These are phyloP conservation scores for Oreochromis spilurus DNA, from an alignment of 2,113 vertebrate species.

Conservation along the genomic window DNA sequence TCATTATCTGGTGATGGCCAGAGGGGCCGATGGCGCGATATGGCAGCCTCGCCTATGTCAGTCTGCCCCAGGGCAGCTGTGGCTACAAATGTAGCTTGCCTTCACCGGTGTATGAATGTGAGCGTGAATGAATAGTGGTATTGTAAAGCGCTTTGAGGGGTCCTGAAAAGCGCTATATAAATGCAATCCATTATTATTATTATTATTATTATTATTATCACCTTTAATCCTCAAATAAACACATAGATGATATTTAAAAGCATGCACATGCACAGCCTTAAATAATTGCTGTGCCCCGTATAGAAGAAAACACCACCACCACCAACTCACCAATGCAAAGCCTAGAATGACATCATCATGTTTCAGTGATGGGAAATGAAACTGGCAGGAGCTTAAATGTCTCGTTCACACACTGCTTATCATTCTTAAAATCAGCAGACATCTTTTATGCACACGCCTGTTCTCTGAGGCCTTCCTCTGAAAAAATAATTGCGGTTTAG, in stretches of 20 bases:
- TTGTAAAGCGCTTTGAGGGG: too few species aligned
- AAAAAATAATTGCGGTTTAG: background rate
- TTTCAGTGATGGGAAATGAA: slow-evolving; percentile 62
- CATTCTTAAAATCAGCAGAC: slow-evolving; percentile 46
- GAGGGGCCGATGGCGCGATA: too few species aligned
- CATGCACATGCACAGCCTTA: background rate
- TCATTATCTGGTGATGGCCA: too few species aligned
- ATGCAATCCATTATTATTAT: too few species aligned
- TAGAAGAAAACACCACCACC: background rate
- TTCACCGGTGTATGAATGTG: too few species aligned
- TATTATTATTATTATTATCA: background rate
- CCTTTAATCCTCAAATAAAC: background rate
- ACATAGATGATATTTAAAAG: background rate
- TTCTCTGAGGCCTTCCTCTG: background rate
- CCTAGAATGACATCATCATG: slow-evolving; percentile 63
- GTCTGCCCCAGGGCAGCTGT: too few species aligned
- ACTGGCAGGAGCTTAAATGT: slow-evolving; percentile 45
- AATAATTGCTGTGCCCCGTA: background rate
- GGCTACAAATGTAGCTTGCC: too few species aligned
- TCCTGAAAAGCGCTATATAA: too few species aligned
- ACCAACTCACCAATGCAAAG: slow-evolving; percentile 33
- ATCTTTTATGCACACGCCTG: background rate
- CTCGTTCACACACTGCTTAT: slow-evolving; percentile 66
- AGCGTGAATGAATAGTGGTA: too few species aligned
- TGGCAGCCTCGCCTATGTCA: too few species aligned